These are phyloP conservation scores for Macrocentrus cingulum DNA, from an alignment of 1,140 invertebrate genomes.

Conservation along the genomic window DNA sequence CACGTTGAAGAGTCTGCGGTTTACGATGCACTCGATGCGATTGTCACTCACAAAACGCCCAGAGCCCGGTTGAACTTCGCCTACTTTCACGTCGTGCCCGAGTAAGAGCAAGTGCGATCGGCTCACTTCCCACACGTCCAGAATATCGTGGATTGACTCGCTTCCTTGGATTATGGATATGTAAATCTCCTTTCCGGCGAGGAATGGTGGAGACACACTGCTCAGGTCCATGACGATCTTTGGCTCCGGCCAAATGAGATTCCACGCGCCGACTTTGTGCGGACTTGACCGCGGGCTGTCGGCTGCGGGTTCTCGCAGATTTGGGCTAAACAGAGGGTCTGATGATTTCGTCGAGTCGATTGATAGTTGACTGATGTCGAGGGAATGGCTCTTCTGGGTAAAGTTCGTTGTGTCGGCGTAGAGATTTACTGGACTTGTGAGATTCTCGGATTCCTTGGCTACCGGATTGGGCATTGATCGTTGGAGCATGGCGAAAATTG, in stretches of 20 bases:
- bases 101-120: conserved; percentile 54
- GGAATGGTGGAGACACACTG: conserved; percentile 57
- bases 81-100: conserved; percentile 57
- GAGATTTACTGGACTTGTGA: conserved; percentile 42
- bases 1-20: conserved; percentile 53
- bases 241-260: conserved; percentile 66
- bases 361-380: conserved; percentile 51
- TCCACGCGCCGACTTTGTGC: conserved; percentile 46
- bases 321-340: conserved; percentile 47
- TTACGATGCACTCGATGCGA: conserved; percentile 58
- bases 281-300: conserved; percentile 40
- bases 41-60: conserved; percentile 48
- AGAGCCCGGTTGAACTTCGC: conserved; percentile 57
- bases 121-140: conserved; percentile 62
- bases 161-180: conserved; percentile 57
- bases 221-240: conserved; percentile 62
- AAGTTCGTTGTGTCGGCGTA: conserved; percentile 41
- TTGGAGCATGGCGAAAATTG: conserved; percentile 53
- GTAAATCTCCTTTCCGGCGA: conserved; percentile 54
- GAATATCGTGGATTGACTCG: conserved; percentile 56
- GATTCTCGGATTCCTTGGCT: conserved; percentile 44
- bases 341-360: conserved; percentile 51
- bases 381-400: conserved; percentile 42
- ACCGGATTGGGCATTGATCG: conserved; percentile 40
- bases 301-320: conserved; percentile 38